Evolutionary conservation across 2,888 invertebrate species (phyloP), one percentile per base, ranked within the genome.

Genomic region (Leptopilina drosophilae): DNA sequence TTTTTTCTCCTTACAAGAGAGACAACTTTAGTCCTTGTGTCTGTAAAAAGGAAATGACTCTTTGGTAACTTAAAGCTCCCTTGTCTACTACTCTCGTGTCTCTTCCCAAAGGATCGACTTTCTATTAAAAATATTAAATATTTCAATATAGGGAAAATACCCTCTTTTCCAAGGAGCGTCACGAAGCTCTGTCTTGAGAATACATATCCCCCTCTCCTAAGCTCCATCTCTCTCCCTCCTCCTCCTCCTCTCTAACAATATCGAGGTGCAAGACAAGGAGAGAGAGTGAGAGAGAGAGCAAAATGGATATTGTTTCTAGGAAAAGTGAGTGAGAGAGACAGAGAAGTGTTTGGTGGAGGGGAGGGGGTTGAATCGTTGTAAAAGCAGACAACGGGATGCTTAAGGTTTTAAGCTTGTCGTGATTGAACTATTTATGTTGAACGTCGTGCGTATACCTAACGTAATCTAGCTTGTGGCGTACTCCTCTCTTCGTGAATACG

Each of bases 401-500:
- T 86, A 87, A 83, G 84, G 79, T 84, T 84, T 87, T 87, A 87
- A 88, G 87, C 87, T 80, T 82, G 83, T 83, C 83, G 85, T 88
- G 88, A 89, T 89, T 88, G 88, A 87, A 88, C 88, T 88, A 88
- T 88, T 88, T 88, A 87, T 86, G 86, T 84, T 84, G 83, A 83
- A 82, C 81, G 82, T 81, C 77, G 81, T 79, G 83, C 82, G 84
- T 82, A 84, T 82, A 83, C 81, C 80, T 82, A 81, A 82, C 81
- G 81, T 82, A 81, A 83, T 81, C 82, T 82, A 81, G 82, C 80
- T 81, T 78, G 76, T 42, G 76, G 76, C 62, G 49, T 42, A 76
- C 40, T 56, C 46, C 56, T 56, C 73, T 56, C 56, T 53, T 56
- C 40, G 53, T 33, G 73, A 53, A 73, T 73, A 73, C 56, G 73